These are phyloP conservation scores for Cyclura pinguis DNA, from an alignment of 2,797 vertebrate species.

Conservation along the genomic window DNA sequence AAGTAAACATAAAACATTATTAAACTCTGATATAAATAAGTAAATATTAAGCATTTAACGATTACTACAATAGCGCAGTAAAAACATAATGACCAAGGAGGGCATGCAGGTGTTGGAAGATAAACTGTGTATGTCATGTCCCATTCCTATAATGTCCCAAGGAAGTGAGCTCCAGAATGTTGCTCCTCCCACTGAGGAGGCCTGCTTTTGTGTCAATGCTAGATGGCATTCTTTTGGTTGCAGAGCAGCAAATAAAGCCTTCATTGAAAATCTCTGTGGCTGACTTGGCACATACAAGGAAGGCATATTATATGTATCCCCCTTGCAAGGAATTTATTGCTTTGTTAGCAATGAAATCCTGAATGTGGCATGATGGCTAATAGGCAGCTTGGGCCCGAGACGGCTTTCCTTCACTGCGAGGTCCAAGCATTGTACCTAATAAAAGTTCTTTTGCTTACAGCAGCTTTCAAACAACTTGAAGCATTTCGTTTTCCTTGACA, in stretches of 20 bases:
- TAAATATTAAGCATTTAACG: background rate
- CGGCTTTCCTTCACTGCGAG: background rate
- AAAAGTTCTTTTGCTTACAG: background rate
- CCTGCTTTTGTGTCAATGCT: background rate
- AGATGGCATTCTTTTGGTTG: background rate
- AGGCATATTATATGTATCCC: background rate
- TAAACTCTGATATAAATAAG: background rate
- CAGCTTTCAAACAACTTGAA: background rate
- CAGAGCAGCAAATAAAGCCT: background rate
- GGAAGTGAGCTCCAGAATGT: no score
- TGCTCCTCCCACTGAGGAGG: background rate
- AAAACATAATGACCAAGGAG: background rate
- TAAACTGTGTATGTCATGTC: no score
- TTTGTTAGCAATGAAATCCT: background rate
- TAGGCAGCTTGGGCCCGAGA: background rate
- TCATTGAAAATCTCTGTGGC: background rate
- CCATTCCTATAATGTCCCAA: no score
- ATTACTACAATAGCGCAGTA: background rate
- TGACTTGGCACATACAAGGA: background rate
- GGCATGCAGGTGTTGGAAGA: background rate
- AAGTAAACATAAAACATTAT: no score
- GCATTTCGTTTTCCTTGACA: slow-evolving; percentile 65
- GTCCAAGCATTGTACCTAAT: background rate
- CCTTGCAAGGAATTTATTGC: no score
- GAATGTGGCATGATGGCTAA: background rate